A percentile compares a stretch with the other conserved stretches of the same genome.
Evolutionary conservation across 2,888 invertebrate species (phyloP).

Genomic region (Idaea aversata): DNA sequence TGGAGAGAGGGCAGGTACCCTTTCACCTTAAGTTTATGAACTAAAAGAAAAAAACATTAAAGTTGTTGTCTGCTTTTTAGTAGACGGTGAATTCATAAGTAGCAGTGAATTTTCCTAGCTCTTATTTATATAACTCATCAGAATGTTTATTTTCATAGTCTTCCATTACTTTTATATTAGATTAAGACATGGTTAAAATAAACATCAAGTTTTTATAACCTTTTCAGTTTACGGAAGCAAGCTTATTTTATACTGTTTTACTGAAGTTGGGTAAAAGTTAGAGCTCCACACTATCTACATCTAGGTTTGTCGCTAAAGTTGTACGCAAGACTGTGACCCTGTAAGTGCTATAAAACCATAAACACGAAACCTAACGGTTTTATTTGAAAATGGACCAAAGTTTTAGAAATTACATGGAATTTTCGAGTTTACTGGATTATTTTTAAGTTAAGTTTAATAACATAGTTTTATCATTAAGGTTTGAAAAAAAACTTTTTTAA

Average conservation of each 20-base stretch:
- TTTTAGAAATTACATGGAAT: neutral
- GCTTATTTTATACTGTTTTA: slow-evolving; percentile 1
- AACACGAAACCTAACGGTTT: neutral
- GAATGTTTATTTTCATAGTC: neutral
- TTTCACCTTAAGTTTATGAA: neutral
- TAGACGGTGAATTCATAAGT: neutral
- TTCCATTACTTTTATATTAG: neutral
- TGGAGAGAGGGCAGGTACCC: too few relatives aligned
- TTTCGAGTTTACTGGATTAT: neutral
- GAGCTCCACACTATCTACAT: neutral
- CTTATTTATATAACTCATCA: neutral
- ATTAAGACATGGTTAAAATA: neutral
- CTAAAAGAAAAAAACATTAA: neutral
- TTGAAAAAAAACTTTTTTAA: too few relatives aligned
- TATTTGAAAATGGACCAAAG: neutral
- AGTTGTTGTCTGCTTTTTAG: neutral
- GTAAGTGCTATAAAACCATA: neutral
- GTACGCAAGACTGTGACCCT: neutral
- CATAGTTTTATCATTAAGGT: too few relatives aligned
- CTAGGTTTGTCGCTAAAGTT: neutral
- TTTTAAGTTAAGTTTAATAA: neutral
- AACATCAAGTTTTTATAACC: neutral
- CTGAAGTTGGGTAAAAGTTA: neutral
- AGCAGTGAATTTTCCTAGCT: neutral
- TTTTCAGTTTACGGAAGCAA: neutral